phyloP scores from a whole-genome alignment of 1,140 invertebrate species.

The Sarcophaga bullata region DNA sequence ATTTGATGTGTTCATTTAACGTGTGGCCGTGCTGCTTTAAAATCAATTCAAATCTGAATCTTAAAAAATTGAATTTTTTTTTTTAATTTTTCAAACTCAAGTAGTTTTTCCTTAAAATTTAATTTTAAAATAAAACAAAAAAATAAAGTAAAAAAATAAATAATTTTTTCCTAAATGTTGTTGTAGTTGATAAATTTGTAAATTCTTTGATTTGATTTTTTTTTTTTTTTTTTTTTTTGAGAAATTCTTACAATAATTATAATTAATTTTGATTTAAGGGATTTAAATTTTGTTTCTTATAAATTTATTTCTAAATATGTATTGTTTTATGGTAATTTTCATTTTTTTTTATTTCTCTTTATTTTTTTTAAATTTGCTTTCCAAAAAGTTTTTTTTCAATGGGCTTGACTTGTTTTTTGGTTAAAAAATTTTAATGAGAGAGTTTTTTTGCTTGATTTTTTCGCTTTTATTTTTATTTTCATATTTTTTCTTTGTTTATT shows the following conservation, averaged over 20 bases:
- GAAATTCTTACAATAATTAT: background rate
- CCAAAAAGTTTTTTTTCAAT: constrained; percentile 13
- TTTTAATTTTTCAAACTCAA: no score
- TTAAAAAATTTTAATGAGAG: constrained; percentile 1
- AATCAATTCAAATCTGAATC: no score
- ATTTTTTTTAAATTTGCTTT: constrained; percentile 29
- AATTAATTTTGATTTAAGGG: background rate
- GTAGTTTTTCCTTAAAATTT: no score
- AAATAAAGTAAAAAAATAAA: background rate
- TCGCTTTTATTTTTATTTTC: no score
- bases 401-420: background rate
- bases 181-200: background rate
- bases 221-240: background rate
- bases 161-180: background rate
- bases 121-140: no score
- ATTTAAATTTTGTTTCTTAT: background rate
- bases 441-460: no score
- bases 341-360: background rate
- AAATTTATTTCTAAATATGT: constrained; percentile 6
- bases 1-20: no score
- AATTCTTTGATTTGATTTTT: background rate
- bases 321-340: constrained; percentile 7
- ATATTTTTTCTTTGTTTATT: background rate
- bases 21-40: no score
- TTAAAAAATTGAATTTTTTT: no score